Base-by-base conservation (phyloP, 2,113 vertebrate species). In the Engraulis encrasicolus region DNA sequence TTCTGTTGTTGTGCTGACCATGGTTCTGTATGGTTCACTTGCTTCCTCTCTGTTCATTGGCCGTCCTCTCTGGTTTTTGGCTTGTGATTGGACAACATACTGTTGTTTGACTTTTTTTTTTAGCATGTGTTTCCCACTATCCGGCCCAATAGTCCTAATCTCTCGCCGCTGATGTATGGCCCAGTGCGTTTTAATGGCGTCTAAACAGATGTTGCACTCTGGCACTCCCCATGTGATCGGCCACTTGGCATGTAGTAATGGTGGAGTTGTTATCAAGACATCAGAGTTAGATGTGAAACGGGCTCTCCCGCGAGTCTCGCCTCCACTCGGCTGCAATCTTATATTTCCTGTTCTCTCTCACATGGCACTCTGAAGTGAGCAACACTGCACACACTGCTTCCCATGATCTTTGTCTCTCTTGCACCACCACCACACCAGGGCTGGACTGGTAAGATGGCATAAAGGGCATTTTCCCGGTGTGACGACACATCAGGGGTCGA, bases 1-100 rank as follows among this genome's bases (percentile, higher is more conserved):
- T 58, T 58, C n/a, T 19, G 84, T 86, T 86, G 88, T 89, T 81
- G 50, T 87, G 83, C 38, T 31, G 74, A 83, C 27, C 58, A 2
- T 71, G 23, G 61, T 27, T 71, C 27, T 34, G 61, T 87, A 80
- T 87, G 84, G 83, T 86, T 81, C 61, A 15, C 31, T 15, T 23
- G 11, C 31, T 71, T 71, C 34, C 61, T 34, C 34, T 34, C 27
- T 14, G 27, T 27, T 71, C 27, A 27, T 71, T n/a, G n/a, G n/a
- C n/a, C 61, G 9, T 71, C 27, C 61, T 71, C 23, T 34, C 61
- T 27, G 34, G 61, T 15, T 14, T 71, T 23, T 14, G 27, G 9
- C 15, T 34, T 34, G 12, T 71, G 61, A 71, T 71, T 71, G 61
- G 61, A 14, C 34, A 27, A 71, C 27, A 34, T 12, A 12, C 61